Evolutionary conservation across 1,140 invertebrate species (phyloP), one percentile per base, ranked within the genome.

Genomic region (Sweltsa coloradensis): DNA sequence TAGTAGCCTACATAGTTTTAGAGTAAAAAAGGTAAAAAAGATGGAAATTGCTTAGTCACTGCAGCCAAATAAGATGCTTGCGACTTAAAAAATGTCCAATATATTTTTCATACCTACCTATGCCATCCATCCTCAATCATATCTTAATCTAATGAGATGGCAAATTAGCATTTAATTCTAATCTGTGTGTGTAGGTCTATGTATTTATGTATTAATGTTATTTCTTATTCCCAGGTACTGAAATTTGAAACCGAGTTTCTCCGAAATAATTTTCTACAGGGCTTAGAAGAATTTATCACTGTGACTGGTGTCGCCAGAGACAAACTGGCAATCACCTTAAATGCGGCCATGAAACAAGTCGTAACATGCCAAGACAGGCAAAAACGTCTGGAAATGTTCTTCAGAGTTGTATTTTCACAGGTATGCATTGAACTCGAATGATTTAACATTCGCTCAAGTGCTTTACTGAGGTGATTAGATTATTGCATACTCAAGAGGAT

Each of bases 361-460:
- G 55, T 65, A n/a, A 74, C 71, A 3, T 67, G 65, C 49, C 52
- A 61, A n/a, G 53, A 68, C 23, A 55, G 73, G 36, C 65, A 73
- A 40, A 57, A 57, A 45, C 57, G 62, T 51, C 52, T 75, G 9
- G 73, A 74, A 50, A 64, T 62, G 55, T 75, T 75, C 53, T 74
- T 72, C 49, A 57, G 68, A 24, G 65, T 70, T 40, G 69, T 72
- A 6, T 74, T 75, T 53, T 60, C 67, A 5, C 66, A 71, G 53
- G 67, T 67, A 39, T 47, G 41, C 34, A 26, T 34, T 14, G 22
- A 7, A 7, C 1, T 18, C 11, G 7, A 13, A 39, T 43, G 14
- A 45, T 7, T 7, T 13, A n/a, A n/a, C n/a, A n/a, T n/a, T n/a
- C n/a, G n/a, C n/a, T n/a, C n/a, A n/a, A n/a, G n/a, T n/a, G n/a